A percentile compares a stretch with the other conserved stretches of the same genome.
These are phyloP conservation scores for Melieria picta DNA, from an alignment of 2,888 invertebrate species.

Conservation along the genomic window DNA sequence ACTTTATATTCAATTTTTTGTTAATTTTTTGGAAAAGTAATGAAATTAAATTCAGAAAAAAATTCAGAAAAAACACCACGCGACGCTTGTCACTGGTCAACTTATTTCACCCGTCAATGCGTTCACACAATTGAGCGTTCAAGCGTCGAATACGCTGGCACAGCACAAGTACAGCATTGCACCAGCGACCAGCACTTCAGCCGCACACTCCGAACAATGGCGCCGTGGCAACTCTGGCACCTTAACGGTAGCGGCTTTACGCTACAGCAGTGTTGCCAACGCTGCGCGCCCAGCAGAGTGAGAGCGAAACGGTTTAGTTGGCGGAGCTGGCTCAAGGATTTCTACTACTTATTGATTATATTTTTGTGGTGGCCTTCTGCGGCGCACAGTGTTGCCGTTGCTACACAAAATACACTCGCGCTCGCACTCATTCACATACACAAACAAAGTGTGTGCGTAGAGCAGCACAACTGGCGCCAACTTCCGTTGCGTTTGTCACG, in stretches of 20 bases:
- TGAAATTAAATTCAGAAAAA: not conserved
- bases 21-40: not conserved
- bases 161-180: too few species aligned
- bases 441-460: not conserved
- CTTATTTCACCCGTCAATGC: constrained; percentile 3
- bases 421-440: not conserved
- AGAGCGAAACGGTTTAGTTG: not conserved
- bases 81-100: constrained; percentile 4
- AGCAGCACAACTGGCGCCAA: not conserved
- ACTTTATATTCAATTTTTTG: too few species aligned
- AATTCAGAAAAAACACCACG: constrained; percentile 3
- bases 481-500: not conserved
- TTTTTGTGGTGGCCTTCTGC: constrained; percentile 21
- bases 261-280: not conserved
- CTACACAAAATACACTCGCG: not conserved
- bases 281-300: constrained; percentile 5
- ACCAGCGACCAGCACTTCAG: too few species aligned
- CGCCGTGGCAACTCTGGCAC: not conserved
- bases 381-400: constrained; percentile 9
- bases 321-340: not conserved
- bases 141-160: constrained; percentile 23
- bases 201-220: not conserved
- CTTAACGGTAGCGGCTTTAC: too few species aligned
- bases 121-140: constrained; percentile 35
- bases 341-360: constrained; percentile 24